Conservation (phyloP, 2,113 vertebrate genomes). For the Sardina pilchardus region DNA sequence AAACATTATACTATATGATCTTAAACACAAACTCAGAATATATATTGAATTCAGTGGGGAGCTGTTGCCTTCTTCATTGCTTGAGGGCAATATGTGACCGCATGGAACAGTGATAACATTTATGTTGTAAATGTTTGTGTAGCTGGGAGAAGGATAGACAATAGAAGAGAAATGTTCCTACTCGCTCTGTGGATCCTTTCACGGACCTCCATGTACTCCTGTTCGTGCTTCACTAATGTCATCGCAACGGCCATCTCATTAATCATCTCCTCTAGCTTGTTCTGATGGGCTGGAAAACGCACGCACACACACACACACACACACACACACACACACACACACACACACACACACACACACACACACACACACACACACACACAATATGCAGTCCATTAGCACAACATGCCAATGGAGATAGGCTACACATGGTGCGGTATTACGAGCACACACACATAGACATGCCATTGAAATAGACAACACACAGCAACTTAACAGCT, state of each 20-base stretch:
- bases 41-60: neutral
- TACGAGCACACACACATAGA: neutral
- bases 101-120: neutral
- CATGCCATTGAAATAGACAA: neutral
- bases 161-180: conserved; percentile 60
- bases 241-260: conserved; percentile 96
- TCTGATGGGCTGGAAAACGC: conserved; percentile 85
- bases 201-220: conserved; percentile 99
- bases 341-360: no score
- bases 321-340: no score
- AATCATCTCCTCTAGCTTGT: conserved; percentile 99
- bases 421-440: neutral
- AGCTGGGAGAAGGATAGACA: neutral
- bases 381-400: no score
- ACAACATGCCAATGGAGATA: neutral
- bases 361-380: no score
- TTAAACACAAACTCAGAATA: neutral
- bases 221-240: conserved; percentile 98
- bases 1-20: neutral
- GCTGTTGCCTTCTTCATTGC: neutral
- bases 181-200: conserved; percentile 99
- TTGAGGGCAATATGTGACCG: neutral
- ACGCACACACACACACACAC: no score
- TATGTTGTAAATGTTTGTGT: neutral
- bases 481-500: neutral